These are phyloP conservation scores for Halcyon badia DNA, from an alignment of 2,797 vertebrate genomes.

Conservation along the genomic window DNA sequence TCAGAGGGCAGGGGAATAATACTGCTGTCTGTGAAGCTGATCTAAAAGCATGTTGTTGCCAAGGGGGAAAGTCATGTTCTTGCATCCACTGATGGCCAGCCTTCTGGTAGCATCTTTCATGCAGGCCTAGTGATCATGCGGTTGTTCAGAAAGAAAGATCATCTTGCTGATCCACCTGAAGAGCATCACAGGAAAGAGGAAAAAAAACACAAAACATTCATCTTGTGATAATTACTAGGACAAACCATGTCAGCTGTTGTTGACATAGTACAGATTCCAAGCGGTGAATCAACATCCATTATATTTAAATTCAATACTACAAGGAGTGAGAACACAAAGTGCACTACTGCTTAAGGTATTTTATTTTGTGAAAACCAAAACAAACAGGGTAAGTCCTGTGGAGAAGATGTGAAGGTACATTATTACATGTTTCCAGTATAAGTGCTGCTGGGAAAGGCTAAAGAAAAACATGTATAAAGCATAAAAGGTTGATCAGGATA, in stretches of 20 bases:
- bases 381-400: not conserved
- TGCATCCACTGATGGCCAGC: not conserved
- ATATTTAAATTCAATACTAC: not conserved
- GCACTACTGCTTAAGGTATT: not conserved
- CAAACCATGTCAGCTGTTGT: not conserved
- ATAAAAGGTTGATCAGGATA: not conserved
- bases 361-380: not conserved
- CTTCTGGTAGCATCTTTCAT: not conserved
- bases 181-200: not conserved
- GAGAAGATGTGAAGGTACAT: not conserved
- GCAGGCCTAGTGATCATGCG: fast-evolving
- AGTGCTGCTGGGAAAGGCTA: not conserved
- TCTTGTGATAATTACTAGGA: not conserved
- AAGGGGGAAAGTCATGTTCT: not conserved
- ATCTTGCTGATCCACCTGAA: not conserved
- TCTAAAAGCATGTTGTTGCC: not conserved
- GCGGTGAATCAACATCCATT: not conserved
- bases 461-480: not conserved
- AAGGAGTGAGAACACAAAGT: not conserved
- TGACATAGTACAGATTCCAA: not conserved
- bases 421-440: not conserved
- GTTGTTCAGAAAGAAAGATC: not conserved
- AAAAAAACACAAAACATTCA: not conserved
- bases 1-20: not conserved
- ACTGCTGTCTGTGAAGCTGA: not conserved